Percentiles rank a stretch among this genome's conserved stretches.
Evolutionary conservation across 23 tunicate genomes (phyloP).

Genomic region (Halocynthia aurantium): DNA sequence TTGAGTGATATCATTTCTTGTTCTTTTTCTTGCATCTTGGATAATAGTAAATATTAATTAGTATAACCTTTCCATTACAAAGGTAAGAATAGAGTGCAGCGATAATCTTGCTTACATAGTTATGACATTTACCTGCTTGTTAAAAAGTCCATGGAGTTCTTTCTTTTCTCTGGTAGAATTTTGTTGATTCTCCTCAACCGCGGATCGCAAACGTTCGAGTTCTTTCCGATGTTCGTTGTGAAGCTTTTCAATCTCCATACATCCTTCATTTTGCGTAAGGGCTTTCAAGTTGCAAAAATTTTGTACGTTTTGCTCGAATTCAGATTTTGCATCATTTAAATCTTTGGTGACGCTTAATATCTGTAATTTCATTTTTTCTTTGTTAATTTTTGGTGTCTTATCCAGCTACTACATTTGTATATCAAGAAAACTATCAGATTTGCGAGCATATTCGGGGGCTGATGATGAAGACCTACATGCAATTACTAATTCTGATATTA

Average conservation of each 20-base stretch:
- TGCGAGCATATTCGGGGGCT: no score
- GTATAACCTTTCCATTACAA: not conserved
- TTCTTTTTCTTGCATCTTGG: conserved; percentile 10
- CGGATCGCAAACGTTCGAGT: conserved; percentile 10
- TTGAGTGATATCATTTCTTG: not conserved
- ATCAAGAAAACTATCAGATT: no score
- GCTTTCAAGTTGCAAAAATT: conserved; percentile 34
- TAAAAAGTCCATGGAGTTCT: conserved; percentile 19
- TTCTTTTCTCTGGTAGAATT: conserved; percentile 25
- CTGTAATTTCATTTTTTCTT: not conserved
- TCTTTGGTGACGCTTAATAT: conserved; percentile 20
- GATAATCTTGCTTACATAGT: no score
- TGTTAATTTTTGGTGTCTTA: no score
- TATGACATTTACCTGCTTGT: not conserved
- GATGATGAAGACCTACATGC: no score
- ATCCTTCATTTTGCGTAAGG: conserved; percentile 21
- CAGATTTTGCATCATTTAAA: conserved; percentile 59
- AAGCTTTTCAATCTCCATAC: conserved; percentile 52
- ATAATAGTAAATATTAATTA: not conserved
- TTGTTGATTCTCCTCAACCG: conserved; percentile 23
- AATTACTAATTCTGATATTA: no score
- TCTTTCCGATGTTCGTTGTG: conserved; percentile 40
- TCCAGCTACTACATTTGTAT: no score
- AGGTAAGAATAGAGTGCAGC: no score
- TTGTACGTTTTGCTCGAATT: conserved; percentile 52